Evolutionary conservation across 2,113 vertebrate species (phyloP), one percentile per base, ranked within the genome.

Genomic region (Xiphophorus couchianus): DNA sequence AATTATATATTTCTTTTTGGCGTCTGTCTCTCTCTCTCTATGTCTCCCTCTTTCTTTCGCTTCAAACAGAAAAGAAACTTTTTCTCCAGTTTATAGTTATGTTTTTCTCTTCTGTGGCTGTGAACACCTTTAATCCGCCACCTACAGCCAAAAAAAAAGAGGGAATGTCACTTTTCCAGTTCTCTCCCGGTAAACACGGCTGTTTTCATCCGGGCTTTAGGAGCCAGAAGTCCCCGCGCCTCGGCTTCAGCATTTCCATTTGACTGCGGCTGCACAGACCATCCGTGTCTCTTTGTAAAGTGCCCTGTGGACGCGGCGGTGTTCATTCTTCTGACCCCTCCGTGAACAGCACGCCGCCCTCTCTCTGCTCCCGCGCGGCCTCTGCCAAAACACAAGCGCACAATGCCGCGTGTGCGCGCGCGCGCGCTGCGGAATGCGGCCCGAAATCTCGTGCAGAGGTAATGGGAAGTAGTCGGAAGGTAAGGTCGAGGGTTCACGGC

Each of bases 381-480:
- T 37, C 35, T 48, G 65, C 63, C 64, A 79, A 71, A 28, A 74
- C 73, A 74, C 54, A 62, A 30, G 58, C 71, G 62, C 82, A 89
- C 88, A 89, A 79, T 81, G 81, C 71, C 30, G 63, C 77, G 54
- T 66, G 83, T 62, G 78, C 74, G 84, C 54, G 76, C 44, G 76
- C n/a, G 69, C 66, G 80, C 81, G 69, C 77, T 67, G 84, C 82
- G 71, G 73, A 86, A 73, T 83, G 90, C 85, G 91, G 94, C 93
- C 93, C 88, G 90, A 90, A 33, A 94, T 94, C 95, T 96, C 94
- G 91, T 82, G 89, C 92, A 93, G 93, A 94, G 95, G 95, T 96
- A 95, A 96, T 94, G 95, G 95, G 96, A 96, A 96, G 96, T 96
- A 91, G 94, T 95, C 94, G 92, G 86, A 91, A 94, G 94, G 95